Evolutionary conservation across 1,140 invertebrate genomes (phyloP).

Genomic region (Augochlora pura): DNA sequence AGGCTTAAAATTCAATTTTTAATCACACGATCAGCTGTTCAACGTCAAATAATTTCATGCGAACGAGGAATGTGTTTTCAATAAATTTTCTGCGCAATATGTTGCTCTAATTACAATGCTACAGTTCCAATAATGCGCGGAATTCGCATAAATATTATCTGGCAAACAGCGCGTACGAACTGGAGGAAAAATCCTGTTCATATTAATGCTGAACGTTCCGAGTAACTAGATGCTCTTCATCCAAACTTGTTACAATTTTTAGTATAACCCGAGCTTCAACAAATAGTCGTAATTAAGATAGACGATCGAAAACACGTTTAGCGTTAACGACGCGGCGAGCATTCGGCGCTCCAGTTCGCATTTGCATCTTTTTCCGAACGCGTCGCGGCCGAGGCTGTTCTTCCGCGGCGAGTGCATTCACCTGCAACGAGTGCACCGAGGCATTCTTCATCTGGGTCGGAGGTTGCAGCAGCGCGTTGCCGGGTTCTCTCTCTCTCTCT

Average conservation of each 20-base stretch:
- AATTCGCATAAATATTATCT: background rate
- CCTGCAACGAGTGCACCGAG: slow-evolving; percentile 58
- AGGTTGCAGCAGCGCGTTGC: slow-evolving; percentile 51
- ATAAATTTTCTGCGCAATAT: background rate
- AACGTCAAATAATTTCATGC: too few species aligned
- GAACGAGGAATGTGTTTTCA: too few species aligned
- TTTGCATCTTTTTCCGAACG: slow-evolving; percentile 22
- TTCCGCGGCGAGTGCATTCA: slow-evolving; percentile 48
- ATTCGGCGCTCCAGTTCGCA: background rate
- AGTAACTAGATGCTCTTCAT: too few species aligned
- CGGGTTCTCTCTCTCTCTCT: slow-evolving; percentile 26
- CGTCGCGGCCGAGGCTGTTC: background rate
- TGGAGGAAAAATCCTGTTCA: background rate
- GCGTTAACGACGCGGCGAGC: background rate
- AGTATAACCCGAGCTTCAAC: too few species aligned
- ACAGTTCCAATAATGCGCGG: background rate
- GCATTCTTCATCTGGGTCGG: slow-evolving; percentile 59
- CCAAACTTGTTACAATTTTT: too few species aligned
- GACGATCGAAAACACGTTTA: too few species aligned
- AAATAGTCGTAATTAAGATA: too few species aligned
- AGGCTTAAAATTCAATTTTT: too few species aligned
- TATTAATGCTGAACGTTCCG: too few species aligned
- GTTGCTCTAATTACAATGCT: too few species aligned
- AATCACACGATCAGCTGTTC: too few species aligned
- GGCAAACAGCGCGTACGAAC: too few species aligned